Percentiles rank a stretch among this genome's conserved stretches.
Conservation (phyloP, 2,797 vertebrate genomes). For the Loris lydekkerianus region DNA sequence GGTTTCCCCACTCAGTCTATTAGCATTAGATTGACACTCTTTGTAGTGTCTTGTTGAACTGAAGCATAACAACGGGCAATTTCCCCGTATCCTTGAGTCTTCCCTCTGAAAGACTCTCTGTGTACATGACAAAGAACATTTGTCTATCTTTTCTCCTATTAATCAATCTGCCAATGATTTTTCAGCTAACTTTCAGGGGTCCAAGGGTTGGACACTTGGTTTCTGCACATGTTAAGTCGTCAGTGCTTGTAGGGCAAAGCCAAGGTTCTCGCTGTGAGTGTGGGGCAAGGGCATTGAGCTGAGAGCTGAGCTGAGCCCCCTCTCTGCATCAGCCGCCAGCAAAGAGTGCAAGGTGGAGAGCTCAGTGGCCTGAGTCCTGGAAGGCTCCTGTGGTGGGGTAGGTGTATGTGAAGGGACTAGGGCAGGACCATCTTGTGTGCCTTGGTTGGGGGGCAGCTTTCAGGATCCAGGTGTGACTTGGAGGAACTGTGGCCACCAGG, state of each 20-base stretch:
- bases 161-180: background rate
- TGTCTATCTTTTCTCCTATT: background rate
- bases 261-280: background rate
- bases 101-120: background rate
- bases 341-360: background rate
- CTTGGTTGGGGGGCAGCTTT: background rate
- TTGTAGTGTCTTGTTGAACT: background rate
- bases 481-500: background rate
- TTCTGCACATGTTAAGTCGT: background rate
- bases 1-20: background rate
- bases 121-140: background rate
- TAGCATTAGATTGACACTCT: background rate
- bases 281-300: rapidly evolving
- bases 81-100: background rate
- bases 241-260: background rate
- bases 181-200: background rate
- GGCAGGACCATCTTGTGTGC: rapidly evolving
- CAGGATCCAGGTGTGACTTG: background rate
- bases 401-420: background rate
- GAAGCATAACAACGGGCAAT: background rate
- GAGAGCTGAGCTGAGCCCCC: background rate
- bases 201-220: background rate
- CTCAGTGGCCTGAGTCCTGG: background rate
- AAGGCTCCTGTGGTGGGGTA: background rate
- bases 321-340: background rate